Percentiles rank a stretch among this genome's conserved stretches.
These are phyloP conservation scores for Chitala chitala DNA, from an alignment of 2,113 vertebrate species.

Conservation along the genomic window DNA sequence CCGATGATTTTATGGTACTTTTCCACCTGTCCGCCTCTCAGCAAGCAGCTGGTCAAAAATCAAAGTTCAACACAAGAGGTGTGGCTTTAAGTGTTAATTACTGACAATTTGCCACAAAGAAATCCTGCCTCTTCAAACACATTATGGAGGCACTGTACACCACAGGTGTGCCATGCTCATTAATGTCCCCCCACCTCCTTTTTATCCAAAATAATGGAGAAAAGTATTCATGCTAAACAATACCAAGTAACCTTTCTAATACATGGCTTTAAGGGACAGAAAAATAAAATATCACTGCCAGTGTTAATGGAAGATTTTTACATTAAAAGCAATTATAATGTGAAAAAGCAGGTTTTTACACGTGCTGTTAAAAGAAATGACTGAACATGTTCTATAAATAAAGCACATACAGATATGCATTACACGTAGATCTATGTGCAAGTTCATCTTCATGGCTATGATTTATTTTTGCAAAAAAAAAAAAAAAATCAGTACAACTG, in stretches of 20 bases:
- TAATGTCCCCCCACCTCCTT: too few relatives aligned
- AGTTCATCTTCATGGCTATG: conserved; percentile 1
- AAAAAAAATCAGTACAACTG: too few relatives aligned
- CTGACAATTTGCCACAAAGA: too few relatives aligned
- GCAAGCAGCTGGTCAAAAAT: neutral
- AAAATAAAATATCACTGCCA: neutral
- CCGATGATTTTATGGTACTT: neutral
- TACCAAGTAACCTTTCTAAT: too few relatives aligned
- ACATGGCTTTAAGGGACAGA: neutral
- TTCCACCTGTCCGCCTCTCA: neutral
- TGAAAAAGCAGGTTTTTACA: neutral
- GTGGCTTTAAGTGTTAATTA: too few relatives aligned
- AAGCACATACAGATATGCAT: conserved; percentile 16
- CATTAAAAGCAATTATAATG: neutral
- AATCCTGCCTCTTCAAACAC: too few relatives aligned
- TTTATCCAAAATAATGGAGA: too few relatives aligned
- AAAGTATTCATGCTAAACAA: too few relatives aligned
- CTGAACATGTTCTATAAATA: conserved; percentile 2
- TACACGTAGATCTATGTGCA: too few relatives aligned
- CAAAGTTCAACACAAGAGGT: neutral
- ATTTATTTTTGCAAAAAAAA: too few relatives aligned
- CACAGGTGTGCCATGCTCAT: too few relatives aligned
- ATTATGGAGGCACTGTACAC: too few relatives aligned
- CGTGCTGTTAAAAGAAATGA: neutral
- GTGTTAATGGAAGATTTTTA: neutral